These are phyloP conservation scores for Physocephala rufipes DNA, from an alignment of 2,888 invertebrate species.

Conservation along the genomic window DNA sequence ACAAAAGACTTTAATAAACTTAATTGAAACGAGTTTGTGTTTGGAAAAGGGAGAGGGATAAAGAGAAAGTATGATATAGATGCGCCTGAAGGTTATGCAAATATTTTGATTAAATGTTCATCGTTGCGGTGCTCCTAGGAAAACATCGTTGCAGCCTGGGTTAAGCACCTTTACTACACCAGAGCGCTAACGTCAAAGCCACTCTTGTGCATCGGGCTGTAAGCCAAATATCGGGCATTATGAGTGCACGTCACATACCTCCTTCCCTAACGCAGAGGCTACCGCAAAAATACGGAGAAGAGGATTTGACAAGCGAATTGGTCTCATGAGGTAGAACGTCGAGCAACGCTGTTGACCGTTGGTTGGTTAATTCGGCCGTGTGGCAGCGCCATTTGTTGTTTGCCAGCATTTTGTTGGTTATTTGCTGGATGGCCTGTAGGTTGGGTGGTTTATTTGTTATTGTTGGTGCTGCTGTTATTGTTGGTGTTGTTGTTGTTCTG, in stretches of 20 bases:
- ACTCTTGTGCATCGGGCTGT: not conserved
- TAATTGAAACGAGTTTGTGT: conserved; percentile 15
- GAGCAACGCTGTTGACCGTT: not conserved
- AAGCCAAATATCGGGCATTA: too few species aligned
- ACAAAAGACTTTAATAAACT: conserved; percentile 16
- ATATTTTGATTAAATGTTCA: conserved; percentile 18
- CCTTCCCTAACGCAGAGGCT: too few species aligned
- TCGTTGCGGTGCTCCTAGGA: not conserved
- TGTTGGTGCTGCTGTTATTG: not conserved
- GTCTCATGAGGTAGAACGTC: not conserved
- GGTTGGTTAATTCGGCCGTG: too few species aligned
- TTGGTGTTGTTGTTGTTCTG: not conserved
- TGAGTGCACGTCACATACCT: too few species aligned
- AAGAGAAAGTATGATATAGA: too few species aligned
- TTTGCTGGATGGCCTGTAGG: too few species aligned
- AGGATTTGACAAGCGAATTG: too few species aligned
- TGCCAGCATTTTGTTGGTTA: not conserved
- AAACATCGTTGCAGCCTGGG: not conserved
- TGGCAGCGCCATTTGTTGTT: too few species aligned
- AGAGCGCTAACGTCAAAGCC: not conserved
- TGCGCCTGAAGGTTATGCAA: not conserved
- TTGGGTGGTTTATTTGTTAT: too few species aligned
- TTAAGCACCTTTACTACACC: not conserved
- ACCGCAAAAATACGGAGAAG: too few species aligned
- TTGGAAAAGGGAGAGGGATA: too few species aligned